Base-by-base conservation (phyloP, 2,888 invertebrate species). In the Catocala fraxini region DNA sequence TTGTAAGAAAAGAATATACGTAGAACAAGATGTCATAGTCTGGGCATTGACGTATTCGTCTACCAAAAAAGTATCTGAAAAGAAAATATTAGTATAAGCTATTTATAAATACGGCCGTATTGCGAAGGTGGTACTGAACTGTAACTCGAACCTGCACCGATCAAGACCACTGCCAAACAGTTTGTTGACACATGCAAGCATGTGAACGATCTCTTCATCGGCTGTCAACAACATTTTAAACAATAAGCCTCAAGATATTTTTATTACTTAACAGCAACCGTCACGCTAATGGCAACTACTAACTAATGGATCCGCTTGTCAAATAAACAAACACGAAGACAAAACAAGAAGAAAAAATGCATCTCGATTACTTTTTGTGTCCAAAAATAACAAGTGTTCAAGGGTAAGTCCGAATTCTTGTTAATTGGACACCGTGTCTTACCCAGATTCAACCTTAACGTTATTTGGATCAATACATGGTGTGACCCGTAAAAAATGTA, bases 391-490 rank as follows among this genome's bases (percentile, higher is more conserved):
- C 48, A 48, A 58, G 64, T 53, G 52, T 66, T 71, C 65, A 80
- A 70, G 65, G 63, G 51, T 77, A 62, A 48, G 34, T 53, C 6
- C 56, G 70, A 60, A 64, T 70, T 61, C 56, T 69, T 78, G 47
- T 48, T 43, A 58, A 73, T 71, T 68, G 74, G 72, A 80, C 82
- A 79, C 82, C 79, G 65, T 76, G 52, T 83, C 77, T 89, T 90
- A 92, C 92, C 92, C 86, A 92, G 88, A 89, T 93, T 86, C 85
- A 82, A 86, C 89, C 82, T 83, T 75, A 79, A 84, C 85, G 83
- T 75, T 81, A 76, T 59, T 66, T 68, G 84, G 92, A 93, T 94
- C 93, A 92, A 93, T 94, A 93, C 89, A 82, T 81, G 82, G 89
- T 86, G 80, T 90, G 93, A 90, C 93, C 92, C 89, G 88, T 87